These are phyloP conservation scores for Podarcis lilfordi DNA, from an alignment of 2,797 vertebrate species.

Conservation along the genomic window DNA sequence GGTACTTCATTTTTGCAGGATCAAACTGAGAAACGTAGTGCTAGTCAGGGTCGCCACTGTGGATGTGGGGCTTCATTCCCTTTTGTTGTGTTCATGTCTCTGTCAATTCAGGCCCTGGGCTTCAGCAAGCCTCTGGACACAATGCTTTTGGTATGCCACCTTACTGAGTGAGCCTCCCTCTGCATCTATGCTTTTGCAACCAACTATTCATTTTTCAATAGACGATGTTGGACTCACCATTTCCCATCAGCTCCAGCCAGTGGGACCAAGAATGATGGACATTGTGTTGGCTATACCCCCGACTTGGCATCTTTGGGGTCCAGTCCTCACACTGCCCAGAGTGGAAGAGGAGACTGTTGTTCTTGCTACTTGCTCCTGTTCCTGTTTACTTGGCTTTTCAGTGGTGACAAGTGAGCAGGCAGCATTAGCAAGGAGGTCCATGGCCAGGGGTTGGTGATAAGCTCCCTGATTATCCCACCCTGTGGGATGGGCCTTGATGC, in stretches of 20 bases:
- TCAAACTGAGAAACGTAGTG: neutral
- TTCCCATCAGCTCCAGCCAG: too few relatives aligned
- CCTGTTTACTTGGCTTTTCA: neutral
- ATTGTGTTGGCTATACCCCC: too few relatives aligned
- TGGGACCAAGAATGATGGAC: too few relatives aligned
- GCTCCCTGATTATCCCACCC: neutral
- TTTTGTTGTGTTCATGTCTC: neutral
- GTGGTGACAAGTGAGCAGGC: neutral
- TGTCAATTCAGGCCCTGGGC: neutral
- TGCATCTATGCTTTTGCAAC: neutral
- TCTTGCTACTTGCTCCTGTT: neutral
- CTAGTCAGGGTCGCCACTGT: neutral
- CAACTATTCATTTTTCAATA: neutral
- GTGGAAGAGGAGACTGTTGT: neutral
- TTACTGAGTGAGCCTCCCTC: neutral
- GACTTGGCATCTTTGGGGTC: neutral
- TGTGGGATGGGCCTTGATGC: neutral
- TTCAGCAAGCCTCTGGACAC: neutral
- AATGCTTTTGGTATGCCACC: neutral
- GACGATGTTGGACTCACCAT: too few relatives aligned
- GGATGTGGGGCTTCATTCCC: neutral
- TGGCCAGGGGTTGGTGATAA: neutral
- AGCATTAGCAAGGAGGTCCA: neutral
- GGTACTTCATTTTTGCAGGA: neutral
- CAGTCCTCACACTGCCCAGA: neutral